These are phyloP conservation scores for Prietella phreatophila DNA, from an alignment of 2,113 vertebrate genomes.

Conservation along the genomic window DNA sequence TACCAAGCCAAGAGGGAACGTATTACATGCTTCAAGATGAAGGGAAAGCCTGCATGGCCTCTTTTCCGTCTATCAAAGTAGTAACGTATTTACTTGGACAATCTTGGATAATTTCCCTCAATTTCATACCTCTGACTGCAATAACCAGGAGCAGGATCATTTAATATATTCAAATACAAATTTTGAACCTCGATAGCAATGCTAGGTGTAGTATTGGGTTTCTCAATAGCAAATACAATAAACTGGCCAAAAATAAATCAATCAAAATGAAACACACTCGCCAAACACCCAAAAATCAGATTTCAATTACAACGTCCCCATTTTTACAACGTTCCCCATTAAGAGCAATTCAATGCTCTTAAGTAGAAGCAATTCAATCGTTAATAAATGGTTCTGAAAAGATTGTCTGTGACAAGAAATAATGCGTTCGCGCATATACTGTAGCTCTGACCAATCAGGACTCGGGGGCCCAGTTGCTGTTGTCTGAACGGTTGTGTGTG, in stretches of 20 bases:
- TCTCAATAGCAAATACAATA: background rate
- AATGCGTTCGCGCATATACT: background rate
- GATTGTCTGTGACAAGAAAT: too few relatives aligned
- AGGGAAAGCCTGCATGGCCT: background rate
- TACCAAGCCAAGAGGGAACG: background rate
- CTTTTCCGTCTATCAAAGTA: background rate
- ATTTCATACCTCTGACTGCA: background rate
- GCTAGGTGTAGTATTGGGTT: background rate
- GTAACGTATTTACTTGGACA: background rate
- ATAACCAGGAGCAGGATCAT: background rate
- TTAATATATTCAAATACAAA: background rate
- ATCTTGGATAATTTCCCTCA: background rate
- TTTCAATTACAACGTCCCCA: background rate
- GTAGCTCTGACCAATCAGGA: background rate
- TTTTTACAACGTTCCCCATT: too few relatives aligned
- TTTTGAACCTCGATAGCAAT: background rate
- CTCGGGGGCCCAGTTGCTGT: background rate
- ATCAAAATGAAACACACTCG: background rate
- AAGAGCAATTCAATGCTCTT: background rate
- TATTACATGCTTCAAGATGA: background rate
- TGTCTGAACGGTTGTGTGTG: background rate
- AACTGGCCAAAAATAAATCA: background rate
- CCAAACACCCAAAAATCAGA: too few relatives aligned
- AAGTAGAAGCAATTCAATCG: background rate
- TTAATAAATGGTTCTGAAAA: background rate